Percentiles rank a stretch among this genome's conserved stretches.
These are phyloP conservation scores for Baccha elongata DNA, from an alignment of 2,888 invertebrate genomes.

Conservation along the genomic window DNA sequence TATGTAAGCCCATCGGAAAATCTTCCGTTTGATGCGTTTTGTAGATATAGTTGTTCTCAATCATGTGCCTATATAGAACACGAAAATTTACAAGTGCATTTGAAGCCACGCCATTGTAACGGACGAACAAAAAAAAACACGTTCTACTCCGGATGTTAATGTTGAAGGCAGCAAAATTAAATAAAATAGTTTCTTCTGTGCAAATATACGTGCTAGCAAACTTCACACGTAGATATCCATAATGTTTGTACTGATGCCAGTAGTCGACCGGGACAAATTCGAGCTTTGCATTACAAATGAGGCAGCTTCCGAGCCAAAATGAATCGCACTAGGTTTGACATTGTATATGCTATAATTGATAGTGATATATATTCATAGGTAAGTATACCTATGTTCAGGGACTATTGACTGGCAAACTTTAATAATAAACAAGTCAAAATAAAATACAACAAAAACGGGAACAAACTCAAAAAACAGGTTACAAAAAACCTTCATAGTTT, in stretches of 20 bases:
- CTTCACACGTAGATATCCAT: constrained; percentile 42
- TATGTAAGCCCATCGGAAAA: constrained; percentile 34
- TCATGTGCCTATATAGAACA: constrained; percentile 2
- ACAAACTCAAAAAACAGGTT: constrained; percentile 39
- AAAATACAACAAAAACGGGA: constrained; percentile 10
- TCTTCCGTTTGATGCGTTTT: constrained; percentile 19
- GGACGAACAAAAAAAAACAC: constrained; percentile 6
- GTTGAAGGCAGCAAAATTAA: constrained; percentile 44
- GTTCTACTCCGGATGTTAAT: constrained; percentile 57
- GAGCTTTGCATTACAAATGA: constrained; percentile 63
- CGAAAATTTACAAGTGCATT: constrained; percentile 12
- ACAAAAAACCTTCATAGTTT: constrained; percentile 1
- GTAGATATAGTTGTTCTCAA: constrained; percentile 33
- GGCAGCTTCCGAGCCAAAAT: constrained; percentile 59
- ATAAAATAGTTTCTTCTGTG: constrained; percentile 46
- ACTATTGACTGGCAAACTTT: constrained; percentile 38
- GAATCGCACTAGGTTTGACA: constrained; percentile 11
- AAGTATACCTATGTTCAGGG: too few relatives aligned
- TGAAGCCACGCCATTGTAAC: background rate
- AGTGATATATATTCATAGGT: too few relatives aligned
- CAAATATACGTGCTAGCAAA: constrained; percentile 45
- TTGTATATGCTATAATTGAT: too few relatives aligned
- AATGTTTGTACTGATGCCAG: background rate
- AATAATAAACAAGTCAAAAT: constrained; percentile 16
- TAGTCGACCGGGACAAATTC: constrained; percentile 23